Evolutionary conservation across 2,888 invertebrate genomes (phyloP).

Genomic region (Sphaerophoria rueppellii): DNA sequence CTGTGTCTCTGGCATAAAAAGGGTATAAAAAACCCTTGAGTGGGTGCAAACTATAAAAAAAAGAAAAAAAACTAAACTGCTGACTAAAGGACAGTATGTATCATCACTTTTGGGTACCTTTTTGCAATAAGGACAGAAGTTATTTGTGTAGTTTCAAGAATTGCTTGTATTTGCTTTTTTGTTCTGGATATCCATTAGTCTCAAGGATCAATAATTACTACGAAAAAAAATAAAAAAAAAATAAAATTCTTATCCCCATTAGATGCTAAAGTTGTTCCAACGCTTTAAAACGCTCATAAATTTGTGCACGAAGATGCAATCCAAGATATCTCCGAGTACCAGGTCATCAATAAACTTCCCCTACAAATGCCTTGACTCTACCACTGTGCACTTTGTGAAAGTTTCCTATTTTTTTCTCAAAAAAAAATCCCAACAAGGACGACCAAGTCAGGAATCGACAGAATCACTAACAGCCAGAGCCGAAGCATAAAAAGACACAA

Average conservation of each 20-base stretch:
- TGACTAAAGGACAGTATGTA: no score
- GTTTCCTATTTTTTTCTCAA: neutral
- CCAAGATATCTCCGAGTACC: slow-evolving; percentile 17
- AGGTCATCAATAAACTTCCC: slow-evolving; percentile 54
- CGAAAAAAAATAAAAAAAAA: neutral
- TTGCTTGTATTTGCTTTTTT: no score
- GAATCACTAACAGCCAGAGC: slow-evolving; percentile 21
- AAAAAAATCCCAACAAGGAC: slow-evolving; percentile 30
- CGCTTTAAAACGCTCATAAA: slow-evolving; percentile 37
- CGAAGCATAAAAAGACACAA: slow-evolving; percentile 13
- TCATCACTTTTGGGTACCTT: no score
- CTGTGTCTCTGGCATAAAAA: no score
- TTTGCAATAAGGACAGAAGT: no score
- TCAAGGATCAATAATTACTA: no score
- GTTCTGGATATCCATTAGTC: no score
- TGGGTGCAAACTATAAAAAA: no score
- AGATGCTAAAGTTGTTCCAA: neutral
- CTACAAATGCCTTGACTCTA: slow-evolving; percentile 36
- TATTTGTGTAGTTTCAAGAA: no score
- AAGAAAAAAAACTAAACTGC: no score
- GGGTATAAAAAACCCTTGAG: no score
- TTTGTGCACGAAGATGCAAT: slow-evolving; percentile 31
- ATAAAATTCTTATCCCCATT: neutral
- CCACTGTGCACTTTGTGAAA: neutral
- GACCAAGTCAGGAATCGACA: slow-evolving; percentile 54